A percentile compares a stretch with the other conserved stretches of the same genome.
phyloP scores from a whole-genome alignment of 2,888 invertebrate species.

The Euspilapteryx auroguttella region DNA sequence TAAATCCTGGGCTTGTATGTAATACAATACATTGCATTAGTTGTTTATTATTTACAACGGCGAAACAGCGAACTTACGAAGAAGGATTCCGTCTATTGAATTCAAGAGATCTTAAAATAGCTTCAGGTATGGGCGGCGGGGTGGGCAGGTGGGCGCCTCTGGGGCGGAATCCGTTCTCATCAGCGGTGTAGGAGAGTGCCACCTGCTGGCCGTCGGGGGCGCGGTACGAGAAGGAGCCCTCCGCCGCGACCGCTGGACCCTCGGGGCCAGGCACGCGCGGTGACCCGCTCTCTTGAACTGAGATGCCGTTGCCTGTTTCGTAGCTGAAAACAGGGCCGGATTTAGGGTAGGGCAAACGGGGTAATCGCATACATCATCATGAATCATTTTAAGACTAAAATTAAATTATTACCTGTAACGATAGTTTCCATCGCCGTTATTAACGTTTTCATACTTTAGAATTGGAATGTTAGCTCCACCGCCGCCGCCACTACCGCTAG shows the following conservation, averaged over 20 bases:
- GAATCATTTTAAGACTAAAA: too few relatives aligned
- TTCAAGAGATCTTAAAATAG: slow-evolving; percentile 56
- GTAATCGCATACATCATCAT: too few relatives aligned
- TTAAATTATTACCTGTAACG: slow-evolving; percentile 54
- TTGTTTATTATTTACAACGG: too few relatives aligned
- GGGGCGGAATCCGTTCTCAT: slow-evolving; percentile 73
- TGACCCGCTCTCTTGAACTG: slow-evolving; percentile 60
- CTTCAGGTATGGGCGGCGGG: slow-evolving; percentile 52
- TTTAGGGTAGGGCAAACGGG: too few relatives aligned
- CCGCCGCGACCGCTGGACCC: slow-evolving; percentile 58
- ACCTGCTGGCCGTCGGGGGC: slow-evolving; percentile 69
- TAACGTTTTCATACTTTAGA: slow-evolving; percentile 63
- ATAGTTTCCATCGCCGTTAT: slow-evolving; percentile 68
- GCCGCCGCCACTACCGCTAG: slow-evolving; percentile 10
- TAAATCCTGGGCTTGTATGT: too few relatives aligned
- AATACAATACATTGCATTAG: too few relatives aligned
- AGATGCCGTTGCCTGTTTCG: slow-evolving; percentile 69
- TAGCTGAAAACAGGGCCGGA: slow-evolving; percentile 33
- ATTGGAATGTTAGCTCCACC: slow-evolving; percentile 51
- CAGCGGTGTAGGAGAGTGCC: slow-evolving; percentile 67
- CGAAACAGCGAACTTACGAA: too few relatives aligned
- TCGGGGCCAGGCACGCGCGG: slow-evolving; percentile 59
- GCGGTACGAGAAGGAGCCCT: slow-evolving; percentile 68
- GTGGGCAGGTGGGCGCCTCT: slow-evolving; percentile 64
- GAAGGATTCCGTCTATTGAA: slow-evolving; percentile 47